These are phyloP conservation scores for Tragelaphus imberbis DNA, from an alignment of 2,113 vertebrate genomes.

Conservation along the genomic window DNA sequence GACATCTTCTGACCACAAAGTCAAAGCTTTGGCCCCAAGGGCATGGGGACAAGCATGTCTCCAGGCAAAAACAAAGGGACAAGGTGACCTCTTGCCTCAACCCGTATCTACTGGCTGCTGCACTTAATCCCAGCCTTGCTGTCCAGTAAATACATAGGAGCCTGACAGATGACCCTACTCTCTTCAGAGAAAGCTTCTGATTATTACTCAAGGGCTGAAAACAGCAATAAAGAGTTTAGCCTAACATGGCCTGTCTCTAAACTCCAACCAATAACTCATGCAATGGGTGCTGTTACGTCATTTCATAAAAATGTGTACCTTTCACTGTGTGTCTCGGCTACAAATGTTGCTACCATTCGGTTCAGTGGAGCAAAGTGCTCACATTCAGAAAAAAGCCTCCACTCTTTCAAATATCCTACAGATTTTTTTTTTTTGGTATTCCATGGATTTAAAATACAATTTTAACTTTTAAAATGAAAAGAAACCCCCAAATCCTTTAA, in stretches of 20 bases:
- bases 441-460: background rate
- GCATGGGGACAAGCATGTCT: background rate
- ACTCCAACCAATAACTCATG: background rate
- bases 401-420: background rate
- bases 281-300: background rate
- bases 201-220: background rate
- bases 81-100: background rate
- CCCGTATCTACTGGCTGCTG: no score
- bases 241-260: background rate
- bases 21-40: background rate
- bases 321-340: background rate
- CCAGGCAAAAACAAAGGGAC: accelerated
- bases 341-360: background rate
- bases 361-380: background rate
- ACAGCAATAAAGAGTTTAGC: background rate
- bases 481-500: background rate
- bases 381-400: background rate
- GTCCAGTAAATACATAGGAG: no score
- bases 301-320: background rate
- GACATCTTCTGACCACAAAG: background rate
- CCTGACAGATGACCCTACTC: no score
- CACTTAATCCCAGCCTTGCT: no score
- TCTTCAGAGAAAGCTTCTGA: no score
- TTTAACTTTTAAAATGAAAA: background rate
- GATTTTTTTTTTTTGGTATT: background rate